These are phyloP conservation scores for Siderastrea siderea DNA, from an alignment of 92 coral and sea anemone genomes.

Conservation along the genomic window DNA sequence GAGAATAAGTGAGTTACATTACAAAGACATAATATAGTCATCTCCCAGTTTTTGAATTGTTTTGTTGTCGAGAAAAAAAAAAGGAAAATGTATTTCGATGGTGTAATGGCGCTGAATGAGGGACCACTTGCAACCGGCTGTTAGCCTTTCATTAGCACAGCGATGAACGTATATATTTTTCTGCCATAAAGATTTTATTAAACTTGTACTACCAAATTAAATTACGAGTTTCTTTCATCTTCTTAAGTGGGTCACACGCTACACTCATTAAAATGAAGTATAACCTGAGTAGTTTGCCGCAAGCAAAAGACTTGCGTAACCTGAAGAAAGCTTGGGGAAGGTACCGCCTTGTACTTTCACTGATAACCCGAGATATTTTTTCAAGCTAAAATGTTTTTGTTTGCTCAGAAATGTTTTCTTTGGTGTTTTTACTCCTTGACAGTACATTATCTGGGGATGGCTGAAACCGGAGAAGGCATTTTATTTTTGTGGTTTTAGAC, in stretches of 20 bases:
- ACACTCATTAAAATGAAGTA: constrained; percentile 85
- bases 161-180: constrained; percentile 22
- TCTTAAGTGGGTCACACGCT: constrained; percentile 96
- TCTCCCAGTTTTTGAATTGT: constrained; percentile 17
- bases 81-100: constrained; percentile 20
- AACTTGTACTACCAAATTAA: constrained; percentile 67
- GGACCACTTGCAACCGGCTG: constrained; percentile 35
- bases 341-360: constrained; percentile 46
- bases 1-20: constrained; percentile 35
- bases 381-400: constrained; percentile 97
- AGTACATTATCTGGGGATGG: constrained; percentile 92
- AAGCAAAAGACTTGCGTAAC: constrained; percentile 10
- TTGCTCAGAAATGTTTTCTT: constrained; percentile 96
- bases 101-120: constrained; percentile 26
- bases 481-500: constrained; percentile 90
- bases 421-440: constrained; percentile 87
- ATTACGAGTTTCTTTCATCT: constrained; percentile 94
- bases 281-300: constrained; percentile 70
- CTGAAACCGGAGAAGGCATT: constrained; percentile 96
- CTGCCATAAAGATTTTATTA: constrained; percentile 15
- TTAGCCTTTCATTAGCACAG: constrained; percentile 15
- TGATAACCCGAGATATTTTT: constrained; percentile 87
- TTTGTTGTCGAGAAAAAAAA: constrained; percentile 16
- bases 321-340: constrained; percentile 19
- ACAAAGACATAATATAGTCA: constrained; percentile 41